Conservation (phyloP, 2,797 vertebrate genomes). For the Sebastes hopkinsi region DNA sequence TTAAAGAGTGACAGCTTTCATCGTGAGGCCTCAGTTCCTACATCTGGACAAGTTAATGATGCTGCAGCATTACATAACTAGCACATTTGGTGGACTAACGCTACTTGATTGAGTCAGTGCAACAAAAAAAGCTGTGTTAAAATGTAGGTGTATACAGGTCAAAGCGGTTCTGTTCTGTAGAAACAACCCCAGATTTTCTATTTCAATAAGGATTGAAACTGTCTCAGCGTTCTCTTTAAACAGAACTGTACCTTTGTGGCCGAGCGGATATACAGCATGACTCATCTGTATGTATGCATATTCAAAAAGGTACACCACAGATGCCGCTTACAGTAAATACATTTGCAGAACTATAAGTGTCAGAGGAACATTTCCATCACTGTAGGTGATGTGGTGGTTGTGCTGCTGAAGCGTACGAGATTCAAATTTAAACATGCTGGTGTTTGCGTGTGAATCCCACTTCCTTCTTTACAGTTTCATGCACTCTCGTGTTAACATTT, state of each 20-base stretch:
- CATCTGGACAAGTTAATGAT: background rate
- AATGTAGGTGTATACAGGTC: background rate
- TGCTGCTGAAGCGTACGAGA: background rate
- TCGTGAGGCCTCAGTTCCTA: background rate
- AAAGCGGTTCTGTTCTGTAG: background rate
- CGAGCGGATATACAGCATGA: background rate
- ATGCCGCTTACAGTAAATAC: background rate
- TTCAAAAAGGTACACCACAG: background rate
- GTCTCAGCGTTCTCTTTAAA: background rate
- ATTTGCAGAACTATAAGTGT: background rate
- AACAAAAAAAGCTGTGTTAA: background rate
- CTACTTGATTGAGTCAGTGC: background rate
- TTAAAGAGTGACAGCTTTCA: background rate
- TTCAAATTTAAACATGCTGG: background rate
- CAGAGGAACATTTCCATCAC: background rate
- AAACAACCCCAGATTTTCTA: background rate
- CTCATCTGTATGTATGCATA: background rate
- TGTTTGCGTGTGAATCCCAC: background rate
- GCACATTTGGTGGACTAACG: background rate
- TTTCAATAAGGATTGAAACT: background rate
- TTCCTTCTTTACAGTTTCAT: constrained; percentile 36
- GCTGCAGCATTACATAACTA: background rate
- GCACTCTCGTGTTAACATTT: background rate
- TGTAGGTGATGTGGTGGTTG: background rate
- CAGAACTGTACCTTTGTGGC: background rate